phyloP scores from a whole-genome alignment of 2,797 vertebrate species.

The Typhlichthys subterraneus region DNA sequence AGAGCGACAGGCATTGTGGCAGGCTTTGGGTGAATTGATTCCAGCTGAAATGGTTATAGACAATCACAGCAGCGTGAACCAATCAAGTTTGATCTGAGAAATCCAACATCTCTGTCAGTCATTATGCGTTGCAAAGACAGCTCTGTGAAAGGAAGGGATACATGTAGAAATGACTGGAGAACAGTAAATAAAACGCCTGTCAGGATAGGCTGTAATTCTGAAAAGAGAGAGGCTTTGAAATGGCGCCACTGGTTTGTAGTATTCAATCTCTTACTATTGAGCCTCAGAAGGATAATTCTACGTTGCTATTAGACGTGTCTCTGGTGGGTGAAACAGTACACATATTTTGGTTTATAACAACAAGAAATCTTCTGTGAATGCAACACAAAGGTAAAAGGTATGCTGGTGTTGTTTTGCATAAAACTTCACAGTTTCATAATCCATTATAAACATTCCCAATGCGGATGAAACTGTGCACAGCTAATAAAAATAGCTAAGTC shows the following conservation, averaged over 20 bases:
- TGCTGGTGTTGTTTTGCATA: no score
- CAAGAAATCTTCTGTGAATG: no score
- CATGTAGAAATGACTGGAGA: slow-evolving; percentile 34
- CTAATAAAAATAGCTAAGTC: neutral
- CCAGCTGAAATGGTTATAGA: slow-evolving; percentile 13
- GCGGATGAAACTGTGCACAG: neutral
- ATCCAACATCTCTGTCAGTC: slow-evolving; percentile 38
- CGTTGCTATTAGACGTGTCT: no score
- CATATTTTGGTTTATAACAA: neutral
- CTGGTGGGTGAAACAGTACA: neutral
- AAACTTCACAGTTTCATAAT: neutral
- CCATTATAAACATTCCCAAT: neutral
- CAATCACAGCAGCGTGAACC: slow-evolving; percentile 9
- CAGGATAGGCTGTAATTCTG: slow-evolving; percentile 12
- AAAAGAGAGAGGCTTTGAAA: slow-evolving; percentile 30
- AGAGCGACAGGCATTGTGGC: slow-evolving; percentile 10
- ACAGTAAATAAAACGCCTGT: neutral
- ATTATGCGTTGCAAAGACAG: slow-evolving; percentile 23
- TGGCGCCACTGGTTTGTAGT: slow-evolving; percentile 20
- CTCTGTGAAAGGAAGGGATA: slow-evolving; percentile 17
- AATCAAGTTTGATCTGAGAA: slow-evolving; percentile 35
- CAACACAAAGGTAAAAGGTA: no score
- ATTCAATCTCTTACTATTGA: slow-evolving; percentile 39
- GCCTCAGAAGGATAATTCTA: slow-evolving; percentile 23
- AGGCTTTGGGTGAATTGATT: slow-evolving; percentile 31